These are phyloP conservation scores for Rosalia funebris DNA, from an alignment of 2,888 invertebrate species.

Conservation along the genomic window DNA sequence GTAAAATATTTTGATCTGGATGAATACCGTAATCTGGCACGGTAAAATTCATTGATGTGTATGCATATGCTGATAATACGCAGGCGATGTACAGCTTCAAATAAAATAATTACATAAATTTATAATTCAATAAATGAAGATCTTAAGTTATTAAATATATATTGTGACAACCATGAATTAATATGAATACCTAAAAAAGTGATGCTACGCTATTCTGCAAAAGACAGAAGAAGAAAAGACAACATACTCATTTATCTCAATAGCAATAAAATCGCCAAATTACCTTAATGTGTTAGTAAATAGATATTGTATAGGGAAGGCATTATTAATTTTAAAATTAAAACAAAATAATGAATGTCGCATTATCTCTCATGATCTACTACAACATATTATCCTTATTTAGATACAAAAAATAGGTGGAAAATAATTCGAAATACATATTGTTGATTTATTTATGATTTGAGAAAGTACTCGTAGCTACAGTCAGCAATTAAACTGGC, in stretches of 20 bases:
- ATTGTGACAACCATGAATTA: background rate
- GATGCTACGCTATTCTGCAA: background rate
- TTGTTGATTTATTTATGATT: too few species aligned
- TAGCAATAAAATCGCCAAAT: background rate
- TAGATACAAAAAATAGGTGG: too few species aligned
- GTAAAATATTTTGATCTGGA: background rate
- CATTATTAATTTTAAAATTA: too few species aligned
- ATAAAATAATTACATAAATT: background rate
- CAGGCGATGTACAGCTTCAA: background rate
- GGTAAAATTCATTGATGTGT: background rate
- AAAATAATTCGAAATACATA: too few species aligned
- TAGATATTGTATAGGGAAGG: too few species aligned
- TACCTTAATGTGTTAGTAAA: background rate
- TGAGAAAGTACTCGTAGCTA: too few species aligned
- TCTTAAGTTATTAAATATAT: background rate
- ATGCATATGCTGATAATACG: background rate
- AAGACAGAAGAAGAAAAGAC: background rate
- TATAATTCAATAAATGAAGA: background rate
- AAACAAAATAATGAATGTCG: too few species aligned
- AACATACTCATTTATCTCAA: background rate
- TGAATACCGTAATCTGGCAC: background rate
- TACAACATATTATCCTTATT: too few species aligned
- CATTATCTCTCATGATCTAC: too few species aligned
- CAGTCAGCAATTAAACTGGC: too few species aligned
- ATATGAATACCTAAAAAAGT: background rate